A percentile compares a stretch with the other conserved stretches of the same genome.
phyloP scores from a whole-genome alignment of 2,113 vertebrate species.

The Cervus canadensis region DNA sequence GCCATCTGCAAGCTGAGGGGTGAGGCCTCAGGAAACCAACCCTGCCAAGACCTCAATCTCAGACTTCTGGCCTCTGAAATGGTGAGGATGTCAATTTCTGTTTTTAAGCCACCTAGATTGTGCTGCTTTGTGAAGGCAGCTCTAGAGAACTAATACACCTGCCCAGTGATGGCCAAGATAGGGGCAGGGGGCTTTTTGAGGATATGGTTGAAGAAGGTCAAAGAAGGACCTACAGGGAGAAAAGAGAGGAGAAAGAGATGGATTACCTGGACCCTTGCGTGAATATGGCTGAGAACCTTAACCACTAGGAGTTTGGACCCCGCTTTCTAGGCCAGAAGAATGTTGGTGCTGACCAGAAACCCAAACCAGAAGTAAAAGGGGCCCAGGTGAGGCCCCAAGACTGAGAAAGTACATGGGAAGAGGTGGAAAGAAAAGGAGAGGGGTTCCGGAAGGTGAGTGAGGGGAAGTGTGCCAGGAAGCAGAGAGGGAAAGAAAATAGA shows the following conservation, averaged over 20 bases:
- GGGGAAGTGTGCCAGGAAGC: neutral
- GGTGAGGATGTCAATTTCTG: neutral
- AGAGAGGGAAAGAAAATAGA: neutral
- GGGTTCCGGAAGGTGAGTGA: neutral
- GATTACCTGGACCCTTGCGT: too few species aligned
- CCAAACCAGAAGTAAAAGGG: neutral
- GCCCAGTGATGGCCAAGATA: neutral
- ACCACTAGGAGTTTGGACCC: neutral
- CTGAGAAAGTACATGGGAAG: neutral
- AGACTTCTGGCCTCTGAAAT: neutral
- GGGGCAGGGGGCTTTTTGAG: neutral
- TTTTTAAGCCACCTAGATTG: neutral
- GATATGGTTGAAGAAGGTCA: neutral
- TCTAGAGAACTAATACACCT: neutral
- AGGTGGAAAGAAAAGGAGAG: neutral
- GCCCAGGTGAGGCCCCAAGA: neutral
- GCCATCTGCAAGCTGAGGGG: neutral
- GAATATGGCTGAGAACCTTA: neutral
- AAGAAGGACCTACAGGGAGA: neutral
- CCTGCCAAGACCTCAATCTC: neutral
- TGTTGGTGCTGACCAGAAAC: neutral
- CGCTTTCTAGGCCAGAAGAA: neutral
- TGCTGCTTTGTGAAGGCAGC: neutral
- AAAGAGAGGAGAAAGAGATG: neutral
- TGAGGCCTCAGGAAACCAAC: neutral